A percentile compares a stretch with the other conserved stretches of the same genome.
phyloP scores from a whole-genome alignment of 1,140 invertebrate species.

The Platyura marginata region DNA sequence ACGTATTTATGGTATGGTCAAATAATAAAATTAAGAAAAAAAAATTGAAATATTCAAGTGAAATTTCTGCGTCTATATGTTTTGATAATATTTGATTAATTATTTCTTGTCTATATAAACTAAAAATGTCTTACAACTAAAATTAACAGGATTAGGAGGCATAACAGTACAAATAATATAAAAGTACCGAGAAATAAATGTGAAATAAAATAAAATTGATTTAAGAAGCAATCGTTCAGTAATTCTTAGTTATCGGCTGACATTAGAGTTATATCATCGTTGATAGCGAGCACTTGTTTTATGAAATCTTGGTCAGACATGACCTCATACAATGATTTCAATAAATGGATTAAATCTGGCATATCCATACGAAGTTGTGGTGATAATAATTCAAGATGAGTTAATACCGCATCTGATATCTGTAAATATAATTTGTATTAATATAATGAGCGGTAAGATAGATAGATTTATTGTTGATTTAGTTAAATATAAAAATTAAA shows the following conservation, averaged over 20 bases:
- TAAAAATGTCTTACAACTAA: not conserved
- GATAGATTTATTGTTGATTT: too few species aligned
- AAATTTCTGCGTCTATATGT: not conserved
- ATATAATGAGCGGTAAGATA: not conserved
- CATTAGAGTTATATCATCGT: constrained; percentile 50
- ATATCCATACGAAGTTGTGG: constrained; percentile 45
- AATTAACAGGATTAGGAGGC: not conserved
- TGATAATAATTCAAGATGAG: constrained; percentile 44
- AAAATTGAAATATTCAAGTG: not conserved
- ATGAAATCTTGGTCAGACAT: constrained; percentile 55
- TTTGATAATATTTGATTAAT: not conserved
- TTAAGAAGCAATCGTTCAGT: too few species aligned
- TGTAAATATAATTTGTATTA: constrained; percentile 13
- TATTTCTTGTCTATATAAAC: not conserved
- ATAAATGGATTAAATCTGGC: constrained; percentile 36
- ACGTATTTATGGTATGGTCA: not conserved
- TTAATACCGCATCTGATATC: constrained; percentile 37
- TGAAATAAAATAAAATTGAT: too few species aligned
- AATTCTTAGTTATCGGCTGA: constrained; percentile 60
- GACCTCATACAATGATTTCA: constrained; percentile 42
- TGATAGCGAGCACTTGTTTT: constrained; percentile 47
- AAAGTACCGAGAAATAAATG: not conserved
- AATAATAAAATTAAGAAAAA: not conserved
- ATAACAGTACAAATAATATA: not conserved
- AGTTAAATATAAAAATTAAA: too few species aligned